Base-by-base conservation (phyloP, 2,113 vertebrate genomes). In the Felis chaus region DNA sequence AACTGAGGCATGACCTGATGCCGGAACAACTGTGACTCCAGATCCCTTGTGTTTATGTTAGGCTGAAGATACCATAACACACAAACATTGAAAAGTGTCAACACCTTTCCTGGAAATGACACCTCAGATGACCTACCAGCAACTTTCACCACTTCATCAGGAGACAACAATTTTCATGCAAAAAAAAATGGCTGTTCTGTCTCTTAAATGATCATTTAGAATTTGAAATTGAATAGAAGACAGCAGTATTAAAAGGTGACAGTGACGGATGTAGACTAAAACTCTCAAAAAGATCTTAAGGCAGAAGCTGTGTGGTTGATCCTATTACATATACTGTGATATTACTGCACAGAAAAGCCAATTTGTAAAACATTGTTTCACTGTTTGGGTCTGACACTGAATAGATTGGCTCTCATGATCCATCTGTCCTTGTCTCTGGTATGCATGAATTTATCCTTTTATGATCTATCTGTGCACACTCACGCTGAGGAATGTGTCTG, bases 401-500 rank as follows among this genome's bases (percentile, higher is more conserved):
- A 78, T 61, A 94, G 80, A 95, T 94, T 12, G 41, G 10, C 14
- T 95, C 36, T 83, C 61, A 41, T 76, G 48, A 55, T 61, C 27
- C 5, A 31, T 53, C 8, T 2, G 3, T 78, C 6, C 11, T 66
- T 91, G 8, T 14, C 89, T 79, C 69, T 84, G 27, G 4, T 16
- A 9, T 83, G 36, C 88, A 11, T 79, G 41, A 39, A 81, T 96
- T 92, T 84, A 88, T 90, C 23, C 41, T 93, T 88, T 78, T 88
- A 66, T 85, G 31, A 11, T 63, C 66, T 73, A 3, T 73, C 69
- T 97, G 4, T 90, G 91, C 3, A 95, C 41, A 55, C 19, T 96
- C 13, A 57, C 21, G 39, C 61, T 41, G 63, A 91, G 68, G 50
- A 0, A 9, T 73, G 31, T 48, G 3, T 36, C 3, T 87, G 68